Evolutionary conservation across 2,797 vertebrate genomes (phyloP).

Genomic region (Helarctos malayanus): DNA sequence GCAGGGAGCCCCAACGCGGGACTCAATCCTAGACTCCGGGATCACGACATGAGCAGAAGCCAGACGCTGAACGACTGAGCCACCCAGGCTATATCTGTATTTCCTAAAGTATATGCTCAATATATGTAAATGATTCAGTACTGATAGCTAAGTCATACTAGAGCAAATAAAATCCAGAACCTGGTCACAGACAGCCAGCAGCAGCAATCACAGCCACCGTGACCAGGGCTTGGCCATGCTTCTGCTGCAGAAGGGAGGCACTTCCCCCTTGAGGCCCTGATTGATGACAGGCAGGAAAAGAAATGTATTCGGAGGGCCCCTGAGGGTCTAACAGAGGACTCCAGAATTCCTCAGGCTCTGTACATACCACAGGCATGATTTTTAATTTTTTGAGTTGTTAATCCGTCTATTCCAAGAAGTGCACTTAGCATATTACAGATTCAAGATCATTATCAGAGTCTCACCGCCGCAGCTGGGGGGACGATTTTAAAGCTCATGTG

Average conservation of each 20-base stretch:
- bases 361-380: not conserved
- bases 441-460: not conserved
- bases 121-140: not conserved
- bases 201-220: not conserved
- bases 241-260: not conserved
- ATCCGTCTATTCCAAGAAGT: not conserved
- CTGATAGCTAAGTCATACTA: slow-evolving; percentile 4
- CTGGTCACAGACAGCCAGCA: not conserved
- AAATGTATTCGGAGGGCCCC: not conserved
- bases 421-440: not conserved
- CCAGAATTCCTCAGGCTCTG: not conserved
- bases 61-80: not conserved
- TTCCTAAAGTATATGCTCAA: not conserved
- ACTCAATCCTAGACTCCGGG: not conserved
- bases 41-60: not conserved
- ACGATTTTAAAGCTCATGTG: not conserved
- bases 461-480: not conserved
- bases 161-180: not conserved
- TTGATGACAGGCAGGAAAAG: not conserved
- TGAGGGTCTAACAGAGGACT: not conserved
- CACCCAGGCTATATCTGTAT: not conserved
- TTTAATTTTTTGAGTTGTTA: not conserved
- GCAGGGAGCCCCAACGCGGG: not conserved
- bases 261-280: not conserved
- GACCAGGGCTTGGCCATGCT: not conserved